Evolutionary conservation across 2,113 vertebrate species (phyloP), one percentile per base, ranked within the genome.

Genomic region (Campylomormyrus tamandua): DNA sequence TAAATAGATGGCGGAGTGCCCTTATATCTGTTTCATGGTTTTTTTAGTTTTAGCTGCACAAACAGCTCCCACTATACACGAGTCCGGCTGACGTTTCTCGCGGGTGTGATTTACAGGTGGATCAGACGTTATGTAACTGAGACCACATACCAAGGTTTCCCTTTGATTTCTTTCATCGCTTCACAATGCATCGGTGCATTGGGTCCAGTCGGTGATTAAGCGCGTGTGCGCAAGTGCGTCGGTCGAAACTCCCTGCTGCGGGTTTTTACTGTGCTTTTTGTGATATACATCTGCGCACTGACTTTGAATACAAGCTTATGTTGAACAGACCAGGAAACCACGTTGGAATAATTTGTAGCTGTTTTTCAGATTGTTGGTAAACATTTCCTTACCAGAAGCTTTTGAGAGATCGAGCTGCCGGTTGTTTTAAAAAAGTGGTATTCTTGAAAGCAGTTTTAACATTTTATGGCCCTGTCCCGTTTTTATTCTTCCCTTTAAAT

Each of bases 61-160:
- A 52, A 27, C 46, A 8, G 27, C 49, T 87, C 31, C 50, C 11
- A 19, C 17, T 27, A 15, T 27, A 11, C 46, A 35, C 10, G 48
- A 53, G 85, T 50, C 24, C n/a, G 48, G 27, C 2, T 87, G 85
- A n/a, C 48, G 35, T 87, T 53, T 87, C 85, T 86, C 48, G 24
- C 50, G 84, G 85, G 50, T 56, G 85, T 87, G 85, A 87, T 56
- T 52, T 87, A 87, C 85, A 87, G 50, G 50, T 87, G 49, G 46
- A 35, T 35, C 49, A 35, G 85, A 87, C 56, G 48, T 50, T 87
- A 50, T 84, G 83, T 39, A 53, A 53, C 50, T 53, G 50, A 53
- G 85, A 87, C 85, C 24, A 27, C 85, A 39, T 87, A 87, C 50
- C 50, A 27, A 53, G 11, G 48, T 31, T 56, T 87, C 50, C 35